Base-by-base conservation (phyloP, 2,888 invertebrate species). In the Kuschelorhynchus macadamiae region DNA sequence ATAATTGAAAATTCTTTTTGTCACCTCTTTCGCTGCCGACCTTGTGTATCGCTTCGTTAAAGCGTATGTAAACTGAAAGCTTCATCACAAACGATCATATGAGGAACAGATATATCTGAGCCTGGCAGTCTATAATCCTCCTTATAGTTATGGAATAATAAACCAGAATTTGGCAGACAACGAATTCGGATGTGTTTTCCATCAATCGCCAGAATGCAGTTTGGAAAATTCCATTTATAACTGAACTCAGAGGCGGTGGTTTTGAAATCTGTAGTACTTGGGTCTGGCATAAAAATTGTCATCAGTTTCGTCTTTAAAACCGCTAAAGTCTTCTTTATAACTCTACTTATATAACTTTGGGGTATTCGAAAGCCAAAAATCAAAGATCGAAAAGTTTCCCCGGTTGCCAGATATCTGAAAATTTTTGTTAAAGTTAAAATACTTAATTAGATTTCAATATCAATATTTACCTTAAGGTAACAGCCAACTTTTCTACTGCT, bases 391-490 rank as follows among this genome's bases (percentile, higher is more conserved):
- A 53, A 60, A 12, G 66, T 44, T 39, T 66, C 66, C 30, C 65
- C 65, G n/a, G 65, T 63, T 8, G 52, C 57, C 53, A 63, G 62
- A 12, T 57, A 67, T 32, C 67, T 67, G 61, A 47, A 61, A 61
- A 5, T 3, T 25, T 25, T 25, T 25, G 25, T 25, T 25, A 25
- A n/a, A n/a, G 25, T 25, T 25, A 25, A 25, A 25, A 25, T 25
- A n/a, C n/a, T n/a, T n/a, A 25, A 25, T 25, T 25, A 25, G 25
- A 7, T 25, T 25, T 25, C 25, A 25, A 18, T 39, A 11, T 3
- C 39, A 39, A 39, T 12, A 12, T 14, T 41, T 41, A 41, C 41
- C 41, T 41, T 41, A 41, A 14, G 8, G 41, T 41, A 11, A 41
- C 16, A 12, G 41, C 41, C 16, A 41, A 41, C 17, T 14, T n/a